Conservation (phyloP, 2,797 vertebrate species). For the Sibirionetta formosa region DNA sequence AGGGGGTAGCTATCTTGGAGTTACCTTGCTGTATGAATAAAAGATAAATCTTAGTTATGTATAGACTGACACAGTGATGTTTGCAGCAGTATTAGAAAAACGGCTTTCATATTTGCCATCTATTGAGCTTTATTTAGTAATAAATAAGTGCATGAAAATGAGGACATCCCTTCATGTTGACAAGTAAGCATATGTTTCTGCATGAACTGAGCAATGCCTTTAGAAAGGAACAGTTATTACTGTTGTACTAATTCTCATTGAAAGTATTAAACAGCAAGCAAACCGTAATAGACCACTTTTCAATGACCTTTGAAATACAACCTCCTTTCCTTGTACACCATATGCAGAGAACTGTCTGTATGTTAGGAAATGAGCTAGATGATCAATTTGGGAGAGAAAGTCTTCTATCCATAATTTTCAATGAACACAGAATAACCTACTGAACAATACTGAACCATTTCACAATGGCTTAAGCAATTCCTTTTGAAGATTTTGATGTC, state of each 20-base stretch:
- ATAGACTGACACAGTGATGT: conserved; percentile 10
- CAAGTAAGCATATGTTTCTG: conserved; percentile 24
- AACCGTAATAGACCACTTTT: background rate
- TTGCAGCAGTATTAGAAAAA: conserved; percentile 22
- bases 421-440: background rate
- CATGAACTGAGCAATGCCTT: conserved; percentile 48
- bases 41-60: conserved; percentile 20
- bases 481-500: background rate
- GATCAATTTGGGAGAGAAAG: background rate
- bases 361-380: background rate
- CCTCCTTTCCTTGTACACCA: background rate
- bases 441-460: background rate
- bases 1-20: conserved; percentile 10
- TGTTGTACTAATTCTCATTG: background rate
- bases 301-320: background rate
- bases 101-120: conserved; percentile 45
- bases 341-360: background rate
- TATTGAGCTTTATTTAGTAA: conserved; percentile 33
- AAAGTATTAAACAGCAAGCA: conserved; percentile 2
- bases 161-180: conserved; percentile 8
- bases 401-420: background rate
- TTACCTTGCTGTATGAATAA: conserved; percentile 3
- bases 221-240: conserved; percentile 8
- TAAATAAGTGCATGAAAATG: conserved; percentile 56
- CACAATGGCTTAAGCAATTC: background rate